These are phyloP conservation scores for Aptenodytes forsteri DNA, from an alignment of 2,113 vertebrate species.

Conservation along the genomic window DNA sequence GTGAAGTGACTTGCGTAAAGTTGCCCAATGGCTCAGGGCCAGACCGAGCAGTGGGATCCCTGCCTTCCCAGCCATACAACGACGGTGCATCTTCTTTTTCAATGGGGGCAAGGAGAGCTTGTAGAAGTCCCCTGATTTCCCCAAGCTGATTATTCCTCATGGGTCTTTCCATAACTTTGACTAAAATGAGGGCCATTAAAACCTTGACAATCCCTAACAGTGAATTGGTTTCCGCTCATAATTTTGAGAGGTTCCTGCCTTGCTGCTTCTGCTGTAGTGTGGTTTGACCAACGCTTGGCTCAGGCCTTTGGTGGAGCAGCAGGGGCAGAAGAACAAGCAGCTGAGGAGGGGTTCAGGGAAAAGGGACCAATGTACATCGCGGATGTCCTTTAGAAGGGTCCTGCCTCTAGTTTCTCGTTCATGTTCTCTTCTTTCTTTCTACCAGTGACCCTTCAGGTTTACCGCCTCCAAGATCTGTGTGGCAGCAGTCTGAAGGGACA, in stretches of 20 bases:
- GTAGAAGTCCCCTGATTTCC: background rate
- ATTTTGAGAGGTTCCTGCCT: background rate
- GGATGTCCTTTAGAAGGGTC: background rate
- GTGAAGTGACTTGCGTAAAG: background rate
- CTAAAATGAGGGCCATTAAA: background rate
- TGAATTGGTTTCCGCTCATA: background rate
- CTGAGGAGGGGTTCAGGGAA: background rate
- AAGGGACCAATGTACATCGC: background rate
- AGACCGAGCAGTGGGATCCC: background rate
- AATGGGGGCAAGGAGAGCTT: fast-evolving
- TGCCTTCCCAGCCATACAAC: fast-evolving
- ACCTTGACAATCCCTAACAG: background rate
- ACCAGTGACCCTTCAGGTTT: background rate
- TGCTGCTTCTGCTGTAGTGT: background rate
- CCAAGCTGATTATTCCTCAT: background rate
- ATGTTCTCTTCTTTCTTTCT: background rate
- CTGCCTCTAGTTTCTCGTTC: background rate
- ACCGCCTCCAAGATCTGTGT: background rate
- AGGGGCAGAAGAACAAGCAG: background rate
- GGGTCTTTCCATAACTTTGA: background rate
- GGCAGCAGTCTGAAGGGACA: background rate
- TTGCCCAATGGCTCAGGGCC: background rate
- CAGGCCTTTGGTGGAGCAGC: background rate
- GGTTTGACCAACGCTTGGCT: background rate
- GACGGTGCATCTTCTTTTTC: fast-evolving